These are phyloP conservation scores for Sturnus vulgaris DNA, from an alignment of 2,113 vertebrate genomes.

Conservation along the genomic window DNA sequence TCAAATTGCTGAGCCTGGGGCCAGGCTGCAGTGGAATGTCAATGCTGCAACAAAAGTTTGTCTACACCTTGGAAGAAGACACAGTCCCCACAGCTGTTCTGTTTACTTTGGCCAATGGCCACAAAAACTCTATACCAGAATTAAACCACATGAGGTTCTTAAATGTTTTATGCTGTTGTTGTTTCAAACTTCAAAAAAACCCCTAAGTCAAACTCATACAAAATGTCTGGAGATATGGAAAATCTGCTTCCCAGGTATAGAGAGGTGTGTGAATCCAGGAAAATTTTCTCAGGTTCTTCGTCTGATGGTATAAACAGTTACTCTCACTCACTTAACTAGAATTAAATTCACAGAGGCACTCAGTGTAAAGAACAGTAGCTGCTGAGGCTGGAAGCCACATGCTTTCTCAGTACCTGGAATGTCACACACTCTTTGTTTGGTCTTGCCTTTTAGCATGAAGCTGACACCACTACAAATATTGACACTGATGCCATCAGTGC, in stretches of 20 bases:
- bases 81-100: slow-evolving; percentile 25
- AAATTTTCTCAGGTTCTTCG: slow-evolving; percentile 50
- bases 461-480: background rate
- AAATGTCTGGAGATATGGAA: slow-evolving; percentile 19
- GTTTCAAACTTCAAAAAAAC: background rate
- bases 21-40: background rate
- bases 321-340: slow-evolving; percentile 41
- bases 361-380: slow-evolving; percentile 47
- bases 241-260: slow-evolving; percentile 38
- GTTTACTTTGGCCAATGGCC: slow-evolving; percentile 31
- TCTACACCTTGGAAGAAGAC: slow-evolving; percentile 37
- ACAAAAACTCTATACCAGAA: slow-evolving; percentile 27
- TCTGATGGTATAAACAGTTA: slow-evolving; percentile 63
- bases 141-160: background rate
- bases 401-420: slow-evolving; percentile 16
- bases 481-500: background rate
- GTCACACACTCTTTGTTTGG: background rate
- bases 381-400: background rate
- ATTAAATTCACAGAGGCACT: slow-evolving; percentile 18
- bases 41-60: slow-evolving; percentile 21
- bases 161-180: slow-evolving; percentile 2
- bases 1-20: background rate
- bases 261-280: slow-evolving; percentile 35
- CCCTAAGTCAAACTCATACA: background rate
- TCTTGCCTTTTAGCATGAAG: background rate